phyloP scores from a whole-genome alignment of 2,888 invertebrate species.

The Aspidapion aeneum region DNA sequence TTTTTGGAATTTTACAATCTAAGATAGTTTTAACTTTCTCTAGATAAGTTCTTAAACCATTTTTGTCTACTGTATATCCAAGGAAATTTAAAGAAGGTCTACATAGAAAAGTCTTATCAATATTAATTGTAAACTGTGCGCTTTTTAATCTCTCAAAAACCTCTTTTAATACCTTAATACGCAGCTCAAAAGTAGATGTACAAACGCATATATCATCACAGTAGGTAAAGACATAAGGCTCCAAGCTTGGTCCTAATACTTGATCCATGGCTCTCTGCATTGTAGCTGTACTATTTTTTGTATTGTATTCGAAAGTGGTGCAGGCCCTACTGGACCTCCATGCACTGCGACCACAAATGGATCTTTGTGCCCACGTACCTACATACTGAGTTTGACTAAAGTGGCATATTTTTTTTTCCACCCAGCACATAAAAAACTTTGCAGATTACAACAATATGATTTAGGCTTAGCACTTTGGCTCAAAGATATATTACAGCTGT shows the following conservation, averaged over 20 bases:
- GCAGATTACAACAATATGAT: too few relatives aligned
- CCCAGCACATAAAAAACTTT: too few relatives aligned
- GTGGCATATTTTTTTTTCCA: too few relatives aligned
- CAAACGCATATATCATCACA: too few relatives aligned
- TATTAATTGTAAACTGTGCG: constrained; percentile 20
- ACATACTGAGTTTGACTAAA: too few relatives aligned
- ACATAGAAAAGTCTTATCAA: constrained; percentile 18
- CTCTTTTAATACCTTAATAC: constrained; percentile 12
- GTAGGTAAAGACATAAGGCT: too few relatives aligned
- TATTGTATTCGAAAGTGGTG: too few relatives aligned
- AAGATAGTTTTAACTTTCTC: constrained; percentile 8
- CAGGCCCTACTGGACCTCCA: too few relatives aligned
- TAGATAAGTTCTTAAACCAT: constrained; percentile 3
- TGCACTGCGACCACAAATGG: too few relatives aligned
- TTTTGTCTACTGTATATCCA: not conserved
- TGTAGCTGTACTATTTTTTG: constrained; percentile 14
- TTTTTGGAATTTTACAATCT: constrained; percentile 11
- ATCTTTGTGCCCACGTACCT: too few relatives aligned
- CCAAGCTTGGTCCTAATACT: constrained; percentile 10
- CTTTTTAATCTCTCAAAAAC: constrained; percentile 15
- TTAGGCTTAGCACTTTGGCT: too few relatives aligned
- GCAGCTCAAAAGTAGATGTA: constrained; percentile 16
- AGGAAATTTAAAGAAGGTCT: constrained; percentile 5
- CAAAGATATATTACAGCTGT: constrained; percentile 19
- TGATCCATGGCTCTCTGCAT: constrained; percentile 23